Evolutionary conservation across 2,113 vertebrate genomes (phyloP).

Genomic region (Salvelinus fontinalis): DNA sequence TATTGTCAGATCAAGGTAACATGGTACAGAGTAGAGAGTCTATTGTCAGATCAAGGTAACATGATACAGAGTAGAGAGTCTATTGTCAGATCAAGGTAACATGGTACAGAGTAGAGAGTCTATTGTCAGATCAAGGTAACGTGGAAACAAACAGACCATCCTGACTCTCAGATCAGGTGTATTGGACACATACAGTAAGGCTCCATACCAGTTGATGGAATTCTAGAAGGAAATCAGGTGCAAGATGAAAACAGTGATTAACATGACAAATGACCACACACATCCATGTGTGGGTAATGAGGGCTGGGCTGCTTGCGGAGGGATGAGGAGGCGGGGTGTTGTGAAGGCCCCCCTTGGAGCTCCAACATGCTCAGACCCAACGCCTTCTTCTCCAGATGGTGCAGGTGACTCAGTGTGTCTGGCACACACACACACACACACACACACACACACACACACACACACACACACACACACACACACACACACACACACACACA

Average conservation of each 20-base stretch:
- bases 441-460: conserved; percentile 2
- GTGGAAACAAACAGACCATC: not conserved
- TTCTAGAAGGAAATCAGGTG: conserved; percentile 49
- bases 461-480: conserved; percentile 12
- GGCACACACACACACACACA: not conserved
- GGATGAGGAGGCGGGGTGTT: conserved; percentile 26
- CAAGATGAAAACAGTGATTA: conserved; percentile 55
- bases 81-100: too few relatives aligned
- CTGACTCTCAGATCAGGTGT: not conserved
- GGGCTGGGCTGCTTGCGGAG: conserved; percentile 38
- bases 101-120: too few relatives aligned
- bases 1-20: too few relatives aligned
- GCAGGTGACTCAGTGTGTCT: conserved; percentile 60
- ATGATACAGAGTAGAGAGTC: too few relatives aligned
- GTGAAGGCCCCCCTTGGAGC: conserved; percentile 63
- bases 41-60: too few relatives aligned
- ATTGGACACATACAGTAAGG: too few relatives aligned
- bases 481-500: conserved; percentile 5
- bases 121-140: too few relatives aligned
- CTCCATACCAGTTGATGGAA: not conserved
- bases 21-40: too few relatives aligned
- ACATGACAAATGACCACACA: conserved; percentile 55
- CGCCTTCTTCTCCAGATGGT: conserved; percentile 73
- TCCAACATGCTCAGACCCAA: conserved; percentile 65
- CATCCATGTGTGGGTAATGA: not conserved